Evolutionary conservation across 2,797 vertebrate genomes (phyloP).

Genomic region (Oreochromis mossambicus): DNA sequence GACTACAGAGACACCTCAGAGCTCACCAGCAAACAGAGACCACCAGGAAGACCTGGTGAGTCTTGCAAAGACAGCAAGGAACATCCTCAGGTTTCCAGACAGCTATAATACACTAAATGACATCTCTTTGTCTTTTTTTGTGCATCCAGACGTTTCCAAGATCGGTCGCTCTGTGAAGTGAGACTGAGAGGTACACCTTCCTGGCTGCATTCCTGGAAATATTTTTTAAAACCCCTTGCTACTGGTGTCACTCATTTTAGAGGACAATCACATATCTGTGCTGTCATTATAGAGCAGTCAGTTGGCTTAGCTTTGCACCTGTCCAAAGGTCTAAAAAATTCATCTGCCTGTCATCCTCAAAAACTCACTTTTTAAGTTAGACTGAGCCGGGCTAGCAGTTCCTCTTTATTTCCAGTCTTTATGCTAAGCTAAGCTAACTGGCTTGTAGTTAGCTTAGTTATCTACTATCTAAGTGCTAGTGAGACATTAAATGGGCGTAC

Average conservation of each 20-base stretch:
- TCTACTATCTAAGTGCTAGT: not conserved
- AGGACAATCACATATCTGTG: not conserved
- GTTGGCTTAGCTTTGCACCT: not conserved
- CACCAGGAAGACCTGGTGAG: conserved; percentile 56
- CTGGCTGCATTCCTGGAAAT: not conserved
- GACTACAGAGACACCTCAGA: conserved; percentile 88
- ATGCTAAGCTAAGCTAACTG: not conserved
- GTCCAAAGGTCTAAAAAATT: not conserved
- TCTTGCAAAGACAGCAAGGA: conserved; percentile 64
- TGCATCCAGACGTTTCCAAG: conserved; percentile 65
- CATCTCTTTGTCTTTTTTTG: conserved; percentile 40
- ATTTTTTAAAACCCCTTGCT: not conserved
- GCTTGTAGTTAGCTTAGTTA: not conserved
- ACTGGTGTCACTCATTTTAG: not conserved
- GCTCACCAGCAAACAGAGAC: conserved; percentile 76
- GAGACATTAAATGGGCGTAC: not conserved
- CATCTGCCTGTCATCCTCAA: not conserved
- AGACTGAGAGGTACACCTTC: conserved; percentile 17
- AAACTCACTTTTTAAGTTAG: not conserved
- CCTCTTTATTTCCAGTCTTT: not conserved
- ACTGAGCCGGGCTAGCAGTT: not conserved
- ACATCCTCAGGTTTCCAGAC: not conserved
- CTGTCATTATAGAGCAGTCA: not conserved
- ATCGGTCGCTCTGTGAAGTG: conserved; percentile 68
- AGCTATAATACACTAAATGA: not conserved